Evolutionary conservation across 2,888 invertebrate genomes (phyloP).

Genomic region (Drosophila paranaensis): DNA sequence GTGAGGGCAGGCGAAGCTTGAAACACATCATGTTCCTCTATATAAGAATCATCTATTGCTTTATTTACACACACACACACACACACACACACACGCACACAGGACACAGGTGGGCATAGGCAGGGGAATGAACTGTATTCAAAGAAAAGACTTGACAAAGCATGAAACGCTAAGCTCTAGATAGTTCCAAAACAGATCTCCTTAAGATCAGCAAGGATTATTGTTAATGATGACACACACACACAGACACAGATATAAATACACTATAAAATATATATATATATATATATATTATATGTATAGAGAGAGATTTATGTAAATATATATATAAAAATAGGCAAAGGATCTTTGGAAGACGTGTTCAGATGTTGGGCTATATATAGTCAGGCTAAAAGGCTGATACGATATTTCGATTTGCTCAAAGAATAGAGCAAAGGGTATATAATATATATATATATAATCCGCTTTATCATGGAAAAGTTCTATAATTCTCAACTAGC

Average conservation of each 20-base stretch:
- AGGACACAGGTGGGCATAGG: slow-evolving; percentile 1
- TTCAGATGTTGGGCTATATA: too few species aligned
- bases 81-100: slow-evolving; percentile 12
- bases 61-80: slow-evolving; percentile 4
- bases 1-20: not conserved
- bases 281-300: not conserved
- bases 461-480: too few species aligned
- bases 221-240: slow-evolving; percentile 20
- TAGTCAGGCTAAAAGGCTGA: too few species aligned
- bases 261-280: slow-evolving; percentile 13
- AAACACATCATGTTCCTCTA: slow-evolving; percentile 50
- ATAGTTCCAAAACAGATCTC: slow-evolving; percentile 44
- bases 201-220: slow-evolving; percentile 26
- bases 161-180: slow-evolving; percentile 52
- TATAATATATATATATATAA: too few species aligned
- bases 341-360: not conserved
- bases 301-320: not conserved
- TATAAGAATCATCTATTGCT: slow-evolving; percentile 17
- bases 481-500: too few species aligned
- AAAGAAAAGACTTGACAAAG: slow-evolving; percentile 55
- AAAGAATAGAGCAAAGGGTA: too few species aligned
- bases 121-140: slow-evolving; percentile 35
- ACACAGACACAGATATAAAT: slow-evolving; percentile 6
- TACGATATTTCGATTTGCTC: too few species aligned
- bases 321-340: not conserved